Evolutionary conservation across 1,140 invertebrate species (phyloP), one percentile per base, ranked within the genome.

Genomic region (Ephestia elutella): DNA sequence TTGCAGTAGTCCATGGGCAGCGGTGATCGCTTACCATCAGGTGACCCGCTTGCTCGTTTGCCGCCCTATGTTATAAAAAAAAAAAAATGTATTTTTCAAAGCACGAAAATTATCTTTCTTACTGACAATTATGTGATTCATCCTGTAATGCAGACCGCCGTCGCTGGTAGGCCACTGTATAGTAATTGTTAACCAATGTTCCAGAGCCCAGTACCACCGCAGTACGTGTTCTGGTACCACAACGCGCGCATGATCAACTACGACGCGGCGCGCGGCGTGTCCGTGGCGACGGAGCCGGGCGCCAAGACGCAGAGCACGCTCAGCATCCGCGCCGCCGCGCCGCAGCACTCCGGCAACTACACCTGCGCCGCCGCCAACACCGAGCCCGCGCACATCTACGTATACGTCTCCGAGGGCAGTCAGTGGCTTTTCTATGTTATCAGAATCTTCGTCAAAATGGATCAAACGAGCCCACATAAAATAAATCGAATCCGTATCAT

Each of bases 231-330:
- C 90, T 96, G 95, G 95, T 96, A 95, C 89, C 95, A 96, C 89
- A 96, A 97, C 89, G 94, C 96, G 76, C 92, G 94, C 57, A 96
- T 97, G 94, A 96, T 97, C 89, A 97, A 97, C 90, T 97, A 96
- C 82, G 96, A 97, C 86, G 66, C 90, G 92, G 51, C 92, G 94
- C 71, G 94, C 59, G 95, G 94, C 70, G 95, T 96, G 59, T 92
- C 91, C 66, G 95, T 96, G 70, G 92, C 94, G 82, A 96, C 95
- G 49, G 94, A 95, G 82, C 94, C 94, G 59, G 95, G 95, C 61
- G 91, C 93, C 76, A 91, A 93, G 74, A 96, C 95, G 48, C 94
- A 96, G 86, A 95, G 94, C 69, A 91, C 93, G 64, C 92, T 96
- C 56, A 93, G 92, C 66, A 95, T 97, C 75, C 91, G 91, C 54